These are phyloP conservation scores for Archips crataeganus DNA, from an alignment of 2,888 invertebrate species.

Conservation along the genomic window DNA sequence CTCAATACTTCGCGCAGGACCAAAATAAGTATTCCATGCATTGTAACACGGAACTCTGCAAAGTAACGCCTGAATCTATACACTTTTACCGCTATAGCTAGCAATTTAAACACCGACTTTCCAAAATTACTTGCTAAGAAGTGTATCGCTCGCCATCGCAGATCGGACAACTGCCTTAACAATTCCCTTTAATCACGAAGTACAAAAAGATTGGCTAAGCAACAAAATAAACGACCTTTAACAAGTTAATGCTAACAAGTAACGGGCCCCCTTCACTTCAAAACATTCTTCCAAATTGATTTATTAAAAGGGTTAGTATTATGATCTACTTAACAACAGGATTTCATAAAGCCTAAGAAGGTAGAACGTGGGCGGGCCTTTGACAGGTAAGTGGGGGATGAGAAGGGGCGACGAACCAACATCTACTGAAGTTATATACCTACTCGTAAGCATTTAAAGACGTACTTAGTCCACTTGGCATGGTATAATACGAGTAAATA, in stretches of 20 bases:
- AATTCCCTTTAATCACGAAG: background rate
- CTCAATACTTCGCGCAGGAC: too few relatives aligned
- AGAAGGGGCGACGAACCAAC: background rate
- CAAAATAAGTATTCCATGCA: too few relatives aligned
- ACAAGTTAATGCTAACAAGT: slow-evolving; percentile 11
- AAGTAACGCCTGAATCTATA: too few relatives aligned
- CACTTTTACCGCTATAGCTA: too few relatives aligned
- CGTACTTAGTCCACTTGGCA: too few relatives aligned
- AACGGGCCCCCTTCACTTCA: background rate
- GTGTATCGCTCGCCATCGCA: background rate
- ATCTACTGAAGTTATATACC: background rate
- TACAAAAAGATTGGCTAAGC: background rate
- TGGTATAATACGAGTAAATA: too few relatives aligned
- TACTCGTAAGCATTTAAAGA: too few relatives aligned
- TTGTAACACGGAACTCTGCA: too few relatives aligned
- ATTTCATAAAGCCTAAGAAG: slow-evolving; percentile 22
- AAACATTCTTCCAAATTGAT: slow-evolving; percentile 7
- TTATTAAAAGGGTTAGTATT: slow-evolving; percentile 24
- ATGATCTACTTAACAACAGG: slow-evolving; percentile 37
- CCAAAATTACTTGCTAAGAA: background rate
- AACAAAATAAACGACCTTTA: slow-evolving; percentile 3
- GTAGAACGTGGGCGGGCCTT: slow-evolving; percentile 16
- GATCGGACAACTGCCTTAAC: background rate
- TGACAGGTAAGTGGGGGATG: slow-evolving; percentile 14
- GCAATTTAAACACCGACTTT: too few relatives aligned